Evolutionary conservation across 2,113 vertebrate genomes (phyloP).

Genomic region (Grus americana): DNA sequence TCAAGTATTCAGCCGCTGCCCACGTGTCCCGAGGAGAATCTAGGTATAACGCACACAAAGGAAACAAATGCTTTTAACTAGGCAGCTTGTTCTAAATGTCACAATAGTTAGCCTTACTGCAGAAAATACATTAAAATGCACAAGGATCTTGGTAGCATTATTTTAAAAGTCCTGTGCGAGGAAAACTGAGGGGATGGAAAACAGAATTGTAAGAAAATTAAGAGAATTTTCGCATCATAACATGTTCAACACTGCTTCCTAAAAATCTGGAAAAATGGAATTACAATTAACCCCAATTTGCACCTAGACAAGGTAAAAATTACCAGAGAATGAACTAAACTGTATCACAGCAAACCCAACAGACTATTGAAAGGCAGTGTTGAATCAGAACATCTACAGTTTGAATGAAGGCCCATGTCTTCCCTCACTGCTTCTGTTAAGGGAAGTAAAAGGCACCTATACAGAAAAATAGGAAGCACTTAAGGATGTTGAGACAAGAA

Average conservation of each 20-base stretch:
- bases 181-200: not conserved
- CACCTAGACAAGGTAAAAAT: not conserved
- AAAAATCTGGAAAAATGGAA: not conserved
- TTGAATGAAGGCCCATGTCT: not conserved
- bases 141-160: not conserved
- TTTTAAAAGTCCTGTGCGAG: not conserved
- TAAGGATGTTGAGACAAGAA: not conserved
- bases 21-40: fast-evolving
- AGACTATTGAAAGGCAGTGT: not conserved
- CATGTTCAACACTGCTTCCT: not conserved
- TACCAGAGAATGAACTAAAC: not conserved
- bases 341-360: not conserved
- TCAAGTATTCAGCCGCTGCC: not conserved
- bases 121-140: not conserved
- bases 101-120: not conserved
- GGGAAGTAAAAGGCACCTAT: not conserved
- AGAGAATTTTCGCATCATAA: not conserved
- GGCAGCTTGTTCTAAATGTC: not conserved
- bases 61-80: not conserved
- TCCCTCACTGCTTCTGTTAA: not conserved
- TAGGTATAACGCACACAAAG: not conserved
- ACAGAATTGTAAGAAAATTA: not conserved
- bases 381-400: not conserved
- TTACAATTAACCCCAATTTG: not conserved
- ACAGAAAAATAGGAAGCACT: not conserved